Base-by-base conservation (phyloP, 1,140 invertebrate species). In the Armadillidium nasatum region DNA sequence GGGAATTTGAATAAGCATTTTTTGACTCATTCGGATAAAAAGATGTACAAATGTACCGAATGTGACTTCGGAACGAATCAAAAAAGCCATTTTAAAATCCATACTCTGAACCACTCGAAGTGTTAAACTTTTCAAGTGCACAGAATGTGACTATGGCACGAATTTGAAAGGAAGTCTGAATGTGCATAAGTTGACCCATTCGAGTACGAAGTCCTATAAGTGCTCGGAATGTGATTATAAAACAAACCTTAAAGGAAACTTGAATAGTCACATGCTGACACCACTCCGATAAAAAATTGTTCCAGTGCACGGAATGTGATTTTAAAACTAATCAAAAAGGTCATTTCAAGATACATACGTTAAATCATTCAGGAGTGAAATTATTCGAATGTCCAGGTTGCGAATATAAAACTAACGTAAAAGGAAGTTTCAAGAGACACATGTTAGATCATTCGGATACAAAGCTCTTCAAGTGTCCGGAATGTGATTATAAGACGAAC, bases 351-450 rank as follows among this genome's bases (percentile, higher is more conserved):
- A 13, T 10, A 0, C 73, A 74, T 43, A 15, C 13, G 2, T 11
- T 60, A 23, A 74, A 43, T 43, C 73, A 74, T 74, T 50, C 43
- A 67, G 50, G 50, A 68, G n/a, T 22, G 4, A 74, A 68, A 43
- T 19, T 19, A n/a, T 50, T 66, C 33, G 33, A 50, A n/a, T 74
- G 73, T 60, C 44, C 50, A 7, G 60, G 22, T 43, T 74, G 73
- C 66, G 15, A 66, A 15, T 19, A 23, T 22, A 44, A 44, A 33
- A 66, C 67, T 43, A 19, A 9, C 4, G 4, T n/a, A 19, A 74
- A 68, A 43, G 1, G 15, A 6, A 10, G 13, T 15, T 66, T 74
- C 21, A 68, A 2, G 3, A 67, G 10, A 43, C 73, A 74, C 33
- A 66, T 21, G 21, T 33, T 50, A 22, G 33, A 21, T 15, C 73